Percentiles rank a stretch among this genome's conserved stretches.
These are phyloP conservation scores for Caenorhabditis inopinata DNA, from an alignment of 1,140 invertebrate species.

Conservation along the genomic window DNA sequence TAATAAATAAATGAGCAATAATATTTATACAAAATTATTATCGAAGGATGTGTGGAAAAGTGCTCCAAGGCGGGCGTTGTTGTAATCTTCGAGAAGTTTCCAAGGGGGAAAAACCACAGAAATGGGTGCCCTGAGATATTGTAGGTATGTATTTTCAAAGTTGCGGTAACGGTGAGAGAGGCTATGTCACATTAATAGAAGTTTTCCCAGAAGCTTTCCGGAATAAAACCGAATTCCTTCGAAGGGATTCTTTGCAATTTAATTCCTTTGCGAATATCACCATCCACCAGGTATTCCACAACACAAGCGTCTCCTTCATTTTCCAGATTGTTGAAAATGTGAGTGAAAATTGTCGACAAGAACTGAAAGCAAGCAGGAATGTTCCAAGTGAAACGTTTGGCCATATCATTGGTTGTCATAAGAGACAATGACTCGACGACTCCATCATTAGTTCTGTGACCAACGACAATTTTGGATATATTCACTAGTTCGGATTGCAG, in stretches of 20 bases:
- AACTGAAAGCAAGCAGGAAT: background rate
- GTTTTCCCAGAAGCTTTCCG: background rate
- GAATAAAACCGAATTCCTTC: background rate
- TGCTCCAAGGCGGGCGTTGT: no score
- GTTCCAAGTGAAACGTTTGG: background rate
- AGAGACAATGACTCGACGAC: slow-evolving; percentile 69
- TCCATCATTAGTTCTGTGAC: slow-evolving; percentile 74
- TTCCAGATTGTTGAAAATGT: background rate
- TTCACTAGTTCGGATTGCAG: slow-evolving; percentile 75
- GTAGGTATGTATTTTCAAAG: no score
- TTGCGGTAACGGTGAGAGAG: no score
- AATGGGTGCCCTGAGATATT: no score
- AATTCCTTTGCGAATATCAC: background rate
- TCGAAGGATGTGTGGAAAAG: no score
- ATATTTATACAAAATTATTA: no score
- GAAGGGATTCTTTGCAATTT: background rate
- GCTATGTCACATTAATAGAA: background rate
- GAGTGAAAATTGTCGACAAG: background rate
- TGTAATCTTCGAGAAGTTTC: no score
- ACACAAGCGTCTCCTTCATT: background rate
- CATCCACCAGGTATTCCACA: background rate
- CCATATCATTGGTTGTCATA: background rate
- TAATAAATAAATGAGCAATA: no score
- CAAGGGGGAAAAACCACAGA: no score
- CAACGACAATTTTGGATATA: slow-evolving; percentile 73